Percentiles rank a stretch among this genome's conserved stretches.
Evolutionary conservation across 2,113 vertebrate species (phyloP).

Genomic region (Mesoclemmys tuberculata): DNA sequence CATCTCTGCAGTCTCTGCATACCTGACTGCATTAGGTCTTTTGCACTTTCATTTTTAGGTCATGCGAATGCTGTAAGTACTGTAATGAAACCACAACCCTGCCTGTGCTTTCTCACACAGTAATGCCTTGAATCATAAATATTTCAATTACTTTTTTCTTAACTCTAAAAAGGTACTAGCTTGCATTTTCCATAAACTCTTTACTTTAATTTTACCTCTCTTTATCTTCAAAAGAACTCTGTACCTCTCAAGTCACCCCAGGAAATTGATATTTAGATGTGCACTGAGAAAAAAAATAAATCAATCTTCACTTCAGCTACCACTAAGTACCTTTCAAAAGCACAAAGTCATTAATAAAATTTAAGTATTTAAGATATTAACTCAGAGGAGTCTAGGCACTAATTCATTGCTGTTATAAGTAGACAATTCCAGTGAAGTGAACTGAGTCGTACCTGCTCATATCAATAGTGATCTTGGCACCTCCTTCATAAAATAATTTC

Average conservation of each 20-base stretch:
- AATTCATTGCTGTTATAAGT: rapidly evolving
- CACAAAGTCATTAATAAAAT: background rate
- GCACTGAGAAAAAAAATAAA: slow-evolving; percentile 8
- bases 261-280: slow-evolving; percentile 28
- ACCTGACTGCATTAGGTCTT: slow-evolving; percentile 69
- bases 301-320: background rate
- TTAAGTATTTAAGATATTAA: background rate
- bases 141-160: slow-evolving; percentile 74
- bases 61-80: slow-evolving; percentile 74
- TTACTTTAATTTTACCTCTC: slow-evolving; percentile 38
- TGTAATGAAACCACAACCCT: slow-evolving; percentile 74
- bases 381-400: rapidly evolving
- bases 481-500: rapidly evolving
- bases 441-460: rapidly evolving
- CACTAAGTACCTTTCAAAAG: slow-evolving; percentile 9
- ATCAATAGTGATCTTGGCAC: rapidly evolving
- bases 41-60: slow-evolving; percentile 70
- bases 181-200: slow-evolving; percentile 53
- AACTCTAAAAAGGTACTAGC: slow-evolving; percentile 57
- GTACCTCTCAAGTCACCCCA: background rate
- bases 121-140: slow-evolving; percentile 70
- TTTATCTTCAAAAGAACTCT: slow-evolving; percentile 43
- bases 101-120: slow-evolving; percentile 62
- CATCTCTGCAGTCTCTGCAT: background rate
- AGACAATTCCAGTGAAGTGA: background rate